These are phyloP conservation scores for Aphelocoma californica DNA, from an alignment of 2,797 vertebrate genomes.

Conservation along the genomic window DNA sequence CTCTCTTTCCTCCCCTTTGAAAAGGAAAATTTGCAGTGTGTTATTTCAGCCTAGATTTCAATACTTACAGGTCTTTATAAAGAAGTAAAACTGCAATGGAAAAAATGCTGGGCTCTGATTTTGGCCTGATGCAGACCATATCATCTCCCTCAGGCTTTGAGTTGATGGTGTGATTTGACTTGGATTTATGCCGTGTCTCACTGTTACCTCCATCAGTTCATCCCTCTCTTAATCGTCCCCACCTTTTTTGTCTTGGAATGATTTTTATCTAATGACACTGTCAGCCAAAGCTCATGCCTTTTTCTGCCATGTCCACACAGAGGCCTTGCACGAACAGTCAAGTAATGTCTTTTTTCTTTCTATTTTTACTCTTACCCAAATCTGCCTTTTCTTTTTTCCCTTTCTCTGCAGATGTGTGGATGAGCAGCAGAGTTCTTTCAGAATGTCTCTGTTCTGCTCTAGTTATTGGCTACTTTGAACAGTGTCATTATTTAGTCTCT, in stretches of 20 bases:
- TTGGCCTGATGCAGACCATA: neutral
- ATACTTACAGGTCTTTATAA: neutral
- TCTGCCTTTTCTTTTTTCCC: neutral
- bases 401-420: neutral
- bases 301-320: neutral
- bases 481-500: neutral
- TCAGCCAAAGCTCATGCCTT: neutral
- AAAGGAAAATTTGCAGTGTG: neutral
- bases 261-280: neutral
- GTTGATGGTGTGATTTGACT: neutral
- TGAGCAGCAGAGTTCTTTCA: neutral
- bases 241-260: neutral
- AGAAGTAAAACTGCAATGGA: neutral
- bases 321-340: neutral
- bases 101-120: neutral
- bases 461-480: neutral
- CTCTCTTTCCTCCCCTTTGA: neutral
- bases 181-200: neutral
- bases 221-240: neutral
- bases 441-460: neutral
- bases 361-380: neutral
- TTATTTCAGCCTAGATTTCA: neutral
- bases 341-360: neutral
- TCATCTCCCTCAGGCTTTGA: neutral
- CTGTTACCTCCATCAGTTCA: neutral